Evolutionary conservation across 92 coral and sea anemone genomes (phyloP).

Genomic region (Phenganax stokvisi): DNA sequence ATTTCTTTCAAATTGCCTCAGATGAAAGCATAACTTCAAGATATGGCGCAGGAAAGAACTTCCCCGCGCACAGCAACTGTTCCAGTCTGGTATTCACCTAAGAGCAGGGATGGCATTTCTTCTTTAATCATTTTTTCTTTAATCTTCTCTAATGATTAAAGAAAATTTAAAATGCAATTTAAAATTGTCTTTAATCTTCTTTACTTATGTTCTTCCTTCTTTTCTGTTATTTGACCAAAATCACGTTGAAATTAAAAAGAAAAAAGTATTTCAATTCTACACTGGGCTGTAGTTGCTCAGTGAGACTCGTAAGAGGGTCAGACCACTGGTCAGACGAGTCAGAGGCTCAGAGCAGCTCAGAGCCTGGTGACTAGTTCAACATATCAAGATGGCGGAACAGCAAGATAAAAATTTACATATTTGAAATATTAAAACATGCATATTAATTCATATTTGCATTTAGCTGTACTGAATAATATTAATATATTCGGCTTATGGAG

Average conservation of each 20-base stretch:
- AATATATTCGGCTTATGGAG: neutral
- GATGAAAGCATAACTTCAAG: too few species aligned
- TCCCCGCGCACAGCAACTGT: too few species aligned
- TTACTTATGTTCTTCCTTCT: neutral
- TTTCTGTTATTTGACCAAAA: neutral
- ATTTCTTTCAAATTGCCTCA: too few species aligned
- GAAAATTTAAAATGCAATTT: neutral
- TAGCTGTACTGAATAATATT: neutral
- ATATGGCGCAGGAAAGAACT: too few species aligned
- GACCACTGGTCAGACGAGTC: too few species aligned
- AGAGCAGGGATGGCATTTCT: neutral
- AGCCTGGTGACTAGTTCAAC: slow-evolving; percentile 4
- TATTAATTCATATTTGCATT: slow-evolving; percentile 13
- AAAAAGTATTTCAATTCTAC: neutral
- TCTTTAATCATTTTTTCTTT: neutral
- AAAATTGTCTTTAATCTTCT: neutral
- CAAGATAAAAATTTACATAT: slow-evolving; percentile 4
- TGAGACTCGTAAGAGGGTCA: neutral
- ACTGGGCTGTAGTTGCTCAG: neutral
- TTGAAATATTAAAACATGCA: neutral
- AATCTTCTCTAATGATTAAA: too few species aligned
- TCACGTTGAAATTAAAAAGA: neutral
- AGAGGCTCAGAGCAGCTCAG: too few species aligned
- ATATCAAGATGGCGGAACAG: slow-evolving; percentile 10
- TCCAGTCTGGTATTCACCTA: too few species aligned